Conservation (phyloP, 2,113 vertebrate species). For the Pseudois nayaur region DNA sequence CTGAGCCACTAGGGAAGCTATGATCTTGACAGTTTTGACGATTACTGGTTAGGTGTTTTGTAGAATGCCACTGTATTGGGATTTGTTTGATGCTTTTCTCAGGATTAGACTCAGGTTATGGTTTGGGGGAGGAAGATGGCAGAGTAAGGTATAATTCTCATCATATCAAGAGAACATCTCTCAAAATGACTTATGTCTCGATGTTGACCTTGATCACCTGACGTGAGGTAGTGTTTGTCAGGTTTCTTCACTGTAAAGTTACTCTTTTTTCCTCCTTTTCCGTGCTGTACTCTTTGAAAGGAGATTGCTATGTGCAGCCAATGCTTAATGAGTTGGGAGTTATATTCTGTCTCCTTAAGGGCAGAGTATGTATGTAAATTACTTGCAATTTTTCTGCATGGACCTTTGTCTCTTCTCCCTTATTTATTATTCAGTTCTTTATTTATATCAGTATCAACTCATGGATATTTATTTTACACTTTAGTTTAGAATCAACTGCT, state of each 20-base stretch:
- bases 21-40: background rate
- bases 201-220: background rate
- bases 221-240: background rate
- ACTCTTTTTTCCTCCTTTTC: background rate
- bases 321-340: background rate
- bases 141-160: background rate
- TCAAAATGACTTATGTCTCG: background rate
- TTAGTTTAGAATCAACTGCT: background rate
- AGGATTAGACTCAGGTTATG: background rate
- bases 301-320: background rate
- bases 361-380: background rate
- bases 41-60: background rate
- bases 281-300: background rate
- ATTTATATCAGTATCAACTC: background rate
- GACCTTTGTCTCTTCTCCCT: background rate
- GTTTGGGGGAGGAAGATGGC: background rate
- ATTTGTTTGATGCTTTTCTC: conserved; percentile 14
- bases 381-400: background rate
- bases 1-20: background rate
- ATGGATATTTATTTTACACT: conserved; percentile 2
- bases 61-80: background rate
- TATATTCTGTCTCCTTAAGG: background rate
- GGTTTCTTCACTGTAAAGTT: background rate
- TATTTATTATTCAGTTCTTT: background rate
- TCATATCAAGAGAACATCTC: background rate